Conservation (phyloP, 2,797 vertebrate genomes). For the Arctocebus calabarensis region DNA sequence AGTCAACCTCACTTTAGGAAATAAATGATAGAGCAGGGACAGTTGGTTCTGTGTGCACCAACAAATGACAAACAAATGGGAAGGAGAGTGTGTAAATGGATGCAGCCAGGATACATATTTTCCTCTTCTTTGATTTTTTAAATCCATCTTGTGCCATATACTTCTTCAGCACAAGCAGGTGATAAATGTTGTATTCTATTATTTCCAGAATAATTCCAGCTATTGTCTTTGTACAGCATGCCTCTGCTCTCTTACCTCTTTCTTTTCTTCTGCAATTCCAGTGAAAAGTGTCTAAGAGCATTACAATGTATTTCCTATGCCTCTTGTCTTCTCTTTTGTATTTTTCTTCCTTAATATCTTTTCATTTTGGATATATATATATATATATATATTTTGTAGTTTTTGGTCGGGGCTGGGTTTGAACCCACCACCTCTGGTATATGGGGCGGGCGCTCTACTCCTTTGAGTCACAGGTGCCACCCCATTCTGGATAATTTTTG, state of each 20-base stretch:
- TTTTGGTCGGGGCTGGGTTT: no score
- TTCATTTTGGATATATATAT: not conserved
- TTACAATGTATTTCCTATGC: not conserved
- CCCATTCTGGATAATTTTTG: not conserved
- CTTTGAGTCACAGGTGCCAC: no score
- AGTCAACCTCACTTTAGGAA: not conserved
- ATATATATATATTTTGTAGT: no score
- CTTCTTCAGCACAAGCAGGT: not conserved
- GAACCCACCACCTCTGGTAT: no score
- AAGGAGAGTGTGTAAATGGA: not conserved
- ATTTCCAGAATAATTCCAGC: slow-evolving; percentile 33
- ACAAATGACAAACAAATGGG: not conserved
- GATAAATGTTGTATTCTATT: not conserved
- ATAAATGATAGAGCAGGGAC: not conserved
- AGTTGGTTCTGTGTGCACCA: not conserved
- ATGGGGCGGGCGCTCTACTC: no score
- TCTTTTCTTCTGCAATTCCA: not conserved
- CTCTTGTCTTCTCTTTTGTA: not conserved
- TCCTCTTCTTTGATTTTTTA: slow-evolving; percentile 1
- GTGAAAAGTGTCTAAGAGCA: not conserved
- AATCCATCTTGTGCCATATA: not conserved
- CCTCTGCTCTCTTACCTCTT: not conserved
- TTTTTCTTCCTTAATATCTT: slow-evolving; percentile 14
- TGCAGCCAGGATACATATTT: not conserved
- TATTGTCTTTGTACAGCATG: not conserved